Evolutionary conservation across 1,140 invertebrate species (phyloP).

Genomic region (Trichonephila clavipes): DNA sequence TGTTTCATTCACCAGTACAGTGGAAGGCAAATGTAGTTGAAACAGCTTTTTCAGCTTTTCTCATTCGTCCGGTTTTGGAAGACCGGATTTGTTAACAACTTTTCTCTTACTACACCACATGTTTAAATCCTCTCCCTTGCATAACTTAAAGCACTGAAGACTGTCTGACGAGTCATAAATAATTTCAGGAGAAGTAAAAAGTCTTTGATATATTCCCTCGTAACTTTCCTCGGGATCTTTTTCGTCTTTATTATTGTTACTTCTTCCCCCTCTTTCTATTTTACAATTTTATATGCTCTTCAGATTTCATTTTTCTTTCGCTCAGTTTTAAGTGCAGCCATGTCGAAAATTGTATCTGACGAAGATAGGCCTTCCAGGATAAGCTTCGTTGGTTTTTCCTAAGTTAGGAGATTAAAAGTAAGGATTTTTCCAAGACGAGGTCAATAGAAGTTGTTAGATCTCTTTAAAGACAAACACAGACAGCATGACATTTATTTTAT

Average conservation of each 20-base stretch:
- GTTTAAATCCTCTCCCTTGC: conserved; percentile 48
- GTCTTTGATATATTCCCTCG: conserved; percentile 1
- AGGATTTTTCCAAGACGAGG: background rate
- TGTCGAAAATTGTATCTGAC: conserved; percentile 56
- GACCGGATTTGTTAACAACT: conserved; percentile 48
- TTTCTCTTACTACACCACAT: conserved; percentile 35
- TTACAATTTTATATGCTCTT: conserved; percentile 33
- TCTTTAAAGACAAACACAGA: background rate
- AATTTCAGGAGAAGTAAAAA: conserved; percentile 52
- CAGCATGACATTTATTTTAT: conserved; percentile 5
- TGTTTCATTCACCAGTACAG: conserved; percentile 6
- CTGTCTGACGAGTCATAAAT: conserved; percentile 22
- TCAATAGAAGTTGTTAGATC: conserved; percentile 4
- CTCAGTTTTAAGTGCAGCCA: conserved; percentile 47
- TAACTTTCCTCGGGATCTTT: background rate
- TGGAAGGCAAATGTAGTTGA: conserved; percentile 10
- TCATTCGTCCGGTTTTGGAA: background rate
- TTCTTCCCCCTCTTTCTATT: conserved; percentile 10
- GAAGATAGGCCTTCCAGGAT: conserved; percentile 1
- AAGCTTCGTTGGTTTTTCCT: conserved; percentile 41
- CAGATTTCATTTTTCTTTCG: conserved; percentile 39
- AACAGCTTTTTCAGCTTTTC: conserved; percentile 6
- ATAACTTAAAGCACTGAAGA: conserved; percentile 42
- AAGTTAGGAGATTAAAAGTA: conserved; percentile 57
- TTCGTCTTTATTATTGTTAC: background rate